phyloP scores from a whole-genome alignment of 2,888 invertebrate species.

The Drosophila mettleri region DNA sequence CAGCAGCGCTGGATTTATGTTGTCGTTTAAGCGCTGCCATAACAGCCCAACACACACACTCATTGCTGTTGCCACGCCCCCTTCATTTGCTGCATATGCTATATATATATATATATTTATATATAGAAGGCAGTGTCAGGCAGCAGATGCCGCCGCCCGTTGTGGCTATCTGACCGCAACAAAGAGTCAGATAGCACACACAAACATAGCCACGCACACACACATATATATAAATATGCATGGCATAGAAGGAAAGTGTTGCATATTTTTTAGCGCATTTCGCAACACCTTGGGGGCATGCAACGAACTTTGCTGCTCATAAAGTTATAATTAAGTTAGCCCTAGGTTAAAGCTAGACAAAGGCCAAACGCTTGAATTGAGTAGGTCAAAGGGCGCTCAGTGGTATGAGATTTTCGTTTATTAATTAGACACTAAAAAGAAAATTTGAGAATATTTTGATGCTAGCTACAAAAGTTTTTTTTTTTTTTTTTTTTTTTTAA shows the following conservation, averaged over 20 bases:
- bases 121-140: constrained; percentile 37
- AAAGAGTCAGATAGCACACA: constrained; percentile 43
- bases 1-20: constrained; percentile 67
- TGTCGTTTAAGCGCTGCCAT: constrained; percentile 57
- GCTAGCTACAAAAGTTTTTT: background rate
- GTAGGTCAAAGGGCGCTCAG: background rate
- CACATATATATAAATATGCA: constrained; percentile 25
- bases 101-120: constrained; percentile 28
- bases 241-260: constrained; percentile 47
- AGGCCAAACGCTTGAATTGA: constrained; percentile 16
- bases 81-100: constrained; percentile 40
- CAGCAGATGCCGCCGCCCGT: constrained; percentile 39
- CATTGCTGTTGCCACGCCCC: constrained; percentile 18
- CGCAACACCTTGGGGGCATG: constrained; percentile 63
- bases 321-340: constrained; percentile 67
- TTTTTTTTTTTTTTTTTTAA: too few species aligned
- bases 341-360: constrained; percentile 22
- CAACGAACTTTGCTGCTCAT: constrained; percentile 53
- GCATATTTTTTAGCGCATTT: constrained; percentile 59
- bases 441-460: background rate
- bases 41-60: constrained; percentile 6
- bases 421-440: constrained; percentile 8
- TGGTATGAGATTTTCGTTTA: background rate
- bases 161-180: constrained; percentile 58
- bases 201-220: constrained; percentile 16